A percentile compares a stretch with the other conserved stretches of the same genome.
These are phyloP conservation scores for Menidia beryllina DNA, from an alignment of 2,113 vertebrate species.

Conservation along the genomic window DNA sequence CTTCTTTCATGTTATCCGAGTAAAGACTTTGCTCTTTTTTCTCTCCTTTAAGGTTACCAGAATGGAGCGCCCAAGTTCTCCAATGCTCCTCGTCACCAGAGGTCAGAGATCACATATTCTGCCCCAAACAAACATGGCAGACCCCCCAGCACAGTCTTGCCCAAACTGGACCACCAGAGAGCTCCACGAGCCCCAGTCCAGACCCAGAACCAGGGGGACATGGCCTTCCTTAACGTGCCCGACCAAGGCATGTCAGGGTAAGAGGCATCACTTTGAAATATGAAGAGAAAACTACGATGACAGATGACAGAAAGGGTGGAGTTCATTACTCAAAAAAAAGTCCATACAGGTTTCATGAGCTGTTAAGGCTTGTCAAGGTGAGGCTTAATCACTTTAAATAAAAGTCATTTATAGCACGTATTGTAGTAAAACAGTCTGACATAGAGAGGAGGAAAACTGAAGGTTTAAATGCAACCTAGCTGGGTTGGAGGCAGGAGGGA, in stretches of 20 bases:
- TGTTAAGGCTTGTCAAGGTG: slow-evolving; percentile 28
- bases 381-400: slow-evolving; percentile 1
- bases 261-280: slow-evolving; percentile 25
- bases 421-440: no score
- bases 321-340: slow-evolving; percentile 17
- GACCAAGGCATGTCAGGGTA: slow-evolving; percentile 96
- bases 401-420: no score
- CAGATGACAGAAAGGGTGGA: not conserved
- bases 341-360: not conserved
- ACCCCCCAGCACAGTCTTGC: slow-evolving; percentile 74
- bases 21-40: not conserved
- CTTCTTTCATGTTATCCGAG: no score
- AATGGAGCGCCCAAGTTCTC: slow-evolving; percentile 86
- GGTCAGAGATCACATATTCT: slow-evolving; percentile 70
- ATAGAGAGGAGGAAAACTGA: no score
- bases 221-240: slow-evolving; percentile 95
- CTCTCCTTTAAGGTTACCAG: slow-evolving; percentile 75
- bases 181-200: slow-evolving; percentile 64
- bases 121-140: slow-evolving; percentile 68
- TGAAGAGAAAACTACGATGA: not conserved
- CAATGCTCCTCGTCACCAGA: slow-evolving; percentile 2
- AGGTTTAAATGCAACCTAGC: no score
- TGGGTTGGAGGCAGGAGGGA: no score
- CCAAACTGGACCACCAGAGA: slow-evolving; percentile 72
- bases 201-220: slow-evolving; percentile 74